A percentile compares a stretch with the other conserved stretches of the same genome.
Conservation (phyloP, 1,140 invertebrate genomes). For the Atta cephalotes region DNA sequence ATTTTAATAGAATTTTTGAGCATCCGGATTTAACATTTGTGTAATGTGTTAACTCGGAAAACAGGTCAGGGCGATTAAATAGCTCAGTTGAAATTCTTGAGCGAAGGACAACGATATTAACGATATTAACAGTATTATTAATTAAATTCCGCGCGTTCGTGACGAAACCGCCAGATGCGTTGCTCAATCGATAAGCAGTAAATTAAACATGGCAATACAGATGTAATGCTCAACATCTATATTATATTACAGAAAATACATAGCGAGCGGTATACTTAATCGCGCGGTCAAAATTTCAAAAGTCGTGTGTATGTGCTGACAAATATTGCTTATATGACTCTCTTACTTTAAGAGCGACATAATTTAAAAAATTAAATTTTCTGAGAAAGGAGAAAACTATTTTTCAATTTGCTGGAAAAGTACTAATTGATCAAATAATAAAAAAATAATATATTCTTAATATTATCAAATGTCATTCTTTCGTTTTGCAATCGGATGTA, state of each 20-base stretch:
- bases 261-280: background rate
- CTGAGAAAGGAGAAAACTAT: no score
- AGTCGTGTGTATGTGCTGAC: background rate
- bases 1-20: background rate
- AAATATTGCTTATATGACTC: background rate
- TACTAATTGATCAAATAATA: no score
- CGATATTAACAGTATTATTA: slow-evolving; percentile 58
- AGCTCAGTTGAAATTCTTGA: slow-evolving; percentile 59
- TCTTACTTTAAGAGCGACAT: no score
- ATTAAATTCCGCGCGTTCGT: slow-evolving; percentile 63
- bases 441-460: no score
- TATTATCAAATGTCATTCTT: no score
- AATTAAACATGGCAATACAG: slow-evolving; percentile 55
- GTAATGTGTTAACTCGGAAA: background rate
- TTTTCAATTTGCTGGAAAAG: no score
- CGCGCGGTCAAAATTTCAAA: background rate
- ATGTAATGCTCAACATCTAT: slow-evolving; percentile 6
- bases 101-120: slow-evolving; percentile 54
- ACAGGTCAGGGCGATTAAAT: background rate
- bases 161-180: slow-evolving; percentile 12
- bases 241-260: background rate
- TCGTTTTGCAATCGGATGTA: no score
- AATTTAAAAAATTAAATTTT: no score
- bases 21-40: background rate
- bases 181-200: slow-evolving; percentile 54